Conservation (phyloP, 2,888 invertebrate species). For the Amphipoea lucens region DNA sequence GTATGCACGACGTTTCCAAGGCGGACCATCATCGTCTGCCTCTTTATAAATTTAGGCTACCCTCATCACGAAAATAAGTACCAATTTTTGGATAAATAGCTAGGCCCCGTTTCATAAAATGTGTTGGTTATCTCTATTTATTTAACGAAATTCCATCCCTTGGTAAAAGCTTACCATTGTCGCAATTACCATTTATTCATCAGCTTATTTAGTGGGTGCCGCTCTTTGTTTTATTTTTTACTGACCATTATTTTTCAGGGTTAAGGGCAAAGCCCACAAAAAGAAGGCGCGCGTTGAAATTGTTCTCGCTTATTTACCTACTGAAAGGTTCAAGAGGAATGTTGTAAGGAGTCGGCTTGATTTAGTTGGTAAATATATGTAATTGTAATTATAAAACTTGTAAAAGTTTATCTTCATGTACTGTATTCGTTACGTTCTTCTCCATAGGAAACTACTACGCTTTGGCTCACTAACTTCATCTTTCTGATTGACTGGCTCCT, state of each 20-base stretch:
- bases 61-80: background rate
- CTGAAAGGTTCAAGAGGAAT: constrained; percentile 91
- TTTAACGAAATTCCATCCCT: background rate
- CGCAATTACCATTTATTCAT: background rate
- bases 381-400: background rate
- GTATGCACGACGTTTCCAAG: too few species aligned
- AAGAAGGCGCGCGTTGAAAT: constrained; percentile 88
- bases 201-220: background rate
- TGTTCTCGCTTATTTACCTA: constrained; percentile 90
- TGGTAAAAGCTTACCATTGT: background rate
- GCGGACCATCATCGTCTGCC: too few species aligned
- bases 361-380: constrained; percentile 89
- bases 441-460: background rate
- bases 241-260: constrained; percentile 50
- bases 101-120: background rate
- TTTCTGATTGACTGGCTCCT: background rate
- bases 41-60: background rate
- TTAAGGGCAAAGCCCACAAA: constrained; percentile 78
- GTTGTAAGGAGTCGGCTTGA: constrained; percentile 92
- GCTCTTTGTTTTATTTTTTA: constrained; percentile 40
- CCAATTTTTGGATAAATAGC: background rate
- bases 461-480: background rate
- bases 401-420: too few species aligned
- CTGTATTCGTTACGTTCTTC: background rate
- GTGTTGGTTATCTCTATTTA: background rate